These are phyloP conservation scores for Euleptes europaea DNA, from an alignment of 2,113 vertebrate genomes.

Conservation along the genomic window DNA sequence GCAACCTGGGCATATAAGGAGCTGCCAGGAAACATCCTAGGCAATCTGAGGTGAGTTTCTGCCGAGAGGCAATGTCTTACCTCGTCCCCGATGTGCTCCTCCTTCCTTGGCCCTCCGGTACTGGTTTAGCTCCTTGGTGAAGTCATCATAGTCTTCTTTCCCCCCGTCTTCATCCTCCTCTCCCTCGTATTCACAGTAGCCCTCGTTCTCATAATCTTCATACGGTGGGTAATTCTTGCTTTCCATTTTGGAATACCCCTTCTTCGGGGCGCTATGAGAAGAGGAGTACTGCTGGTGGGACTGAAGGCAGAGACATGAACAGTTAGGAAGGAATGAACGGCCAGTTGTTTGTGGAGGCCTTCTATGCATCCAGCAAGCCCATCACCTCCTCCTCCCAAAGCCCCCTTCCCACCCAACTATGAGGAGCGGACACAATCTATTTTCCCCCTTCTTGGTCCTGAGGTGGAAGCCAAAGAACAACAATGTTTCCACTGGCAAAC, in stretches of 20 bases:
- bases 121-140: constrained; percentile 90
- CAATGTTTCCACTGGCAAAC: neutral
- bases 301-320: constrained; percentile 45
- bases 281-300: constrained; percentile 83
- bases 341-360: no score
- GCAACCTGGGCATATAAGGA: neutral
- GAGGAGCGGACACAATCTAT: neutral
- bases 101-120: constrained; percentile 92
- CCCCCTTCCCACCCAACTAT: no score
- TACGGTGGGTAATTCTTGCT: constrained; percentile 86
- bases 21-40: no score
- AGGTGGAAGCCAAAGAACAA: neutral
- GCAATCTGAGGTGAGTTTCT: no score
- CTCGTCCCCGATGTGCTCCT: constrained; percentile 68
- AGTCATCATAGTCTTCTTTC: constrained; percentile 91
- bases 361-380: no score
- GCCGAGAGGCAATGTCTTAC: constrained; percentile 28
- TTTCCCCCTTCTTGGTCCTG: neutral
- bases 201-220: constrained; percentile 87
- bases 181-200: constrained; percentile 78
- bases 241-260: constrained; percentile 90
- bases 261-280: constrained; percentile 79
- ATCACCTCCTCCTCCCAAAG: no score
- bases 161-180: constrained; percentile 88
- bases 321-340: neutral